Evolutionary conservation across 2,113 vertebrate genomes (phyloP).

Genomic region (Trachemys scripta): DNA sequence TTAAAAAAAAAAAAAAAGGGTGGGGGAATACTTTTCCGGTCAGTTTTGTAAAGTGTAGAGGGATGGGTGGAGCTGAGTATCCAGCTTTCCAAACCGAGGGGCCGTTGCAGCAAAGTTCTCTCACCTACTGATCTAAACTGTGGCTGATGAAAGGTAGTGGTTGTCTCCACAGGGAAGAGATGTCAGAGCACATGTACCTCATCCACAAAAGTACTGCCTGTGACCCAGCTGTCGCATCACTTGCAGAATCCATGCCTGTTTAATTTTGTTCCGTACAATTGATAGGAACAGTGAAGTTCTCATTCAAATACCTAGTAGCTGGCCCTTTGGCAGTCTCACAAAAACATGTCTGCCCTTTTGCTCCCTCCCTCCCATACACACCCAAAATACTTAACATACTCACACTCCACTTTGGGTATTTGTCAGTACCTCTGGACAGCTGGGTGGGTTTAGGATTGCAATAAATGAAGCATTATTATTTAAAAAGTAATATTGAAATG

Average conservation of each 20-base stretch:
- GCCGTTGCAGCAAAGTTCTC: not conserved
- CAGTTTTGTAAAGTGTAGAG: not conserved
- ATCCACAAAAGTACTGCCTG: not conserved
- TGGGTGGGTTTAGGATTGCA: not conserved
- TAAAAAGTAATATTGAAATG: not conserved
- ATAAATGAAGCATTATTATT: not conserved
- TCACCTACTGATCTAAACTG: not conserved
- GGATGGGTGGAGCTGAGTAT: not conserved
- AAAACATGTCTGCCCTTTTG: not conserved
- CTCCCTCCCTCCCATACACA: not conserved
- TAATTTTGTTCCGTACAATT: not conserved
- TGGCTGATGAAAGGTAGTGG: not conserved
- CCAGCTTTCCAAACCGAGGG: not conserved
- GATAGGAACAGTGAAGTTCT: not conserved
- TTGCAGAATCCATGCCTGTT: not conserved
- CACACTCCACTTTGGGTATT: not conserved
- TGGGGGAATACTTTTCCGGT: not conserved
- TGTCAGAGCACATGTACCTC: not conserved
- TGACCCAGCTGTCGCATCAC: not conserved
- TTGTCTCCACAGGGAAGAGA: not conserved
- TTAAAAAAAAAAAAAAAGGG: not conserved
- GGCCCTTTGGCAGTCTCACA: not conserved
- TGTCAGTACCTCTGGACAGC: not conserved
- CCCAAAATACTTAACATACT: not conserved
- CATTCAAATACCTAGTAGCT: not conserved